Percentiles rank a stretch among this genome's conserved stretches.
phyloP scores from a whole-genome alignment of 2,113 vertebrate genomes.

The Poeciliopsis occidentalis region DNA sequence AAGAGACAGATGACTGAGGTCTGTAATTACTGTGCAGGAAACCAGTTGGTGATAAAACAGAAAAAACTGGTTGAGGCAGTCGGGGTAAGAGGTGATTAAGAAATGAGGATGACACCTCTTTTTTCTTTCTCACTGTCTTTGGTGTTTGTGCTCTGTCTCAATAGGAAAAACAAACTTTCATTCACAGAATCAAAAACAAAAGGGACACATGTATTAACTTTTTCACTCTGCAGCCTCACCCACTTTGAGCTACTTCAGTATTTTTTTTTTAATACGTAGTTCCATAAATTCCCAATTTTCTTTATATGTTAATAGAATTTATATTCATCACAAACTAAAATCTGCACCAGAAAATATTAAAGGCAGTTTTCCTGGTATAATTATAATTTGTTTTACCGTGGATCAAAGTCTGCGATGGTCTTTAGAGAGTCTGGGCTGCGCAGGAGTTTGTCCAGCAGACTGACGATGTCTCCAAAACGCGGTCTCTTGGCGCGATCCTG shows the following conservation, averaged over 20 bases:
- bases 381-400: conserved; percentile 81
- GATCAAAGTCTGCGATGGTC: conserved; percentile 93
- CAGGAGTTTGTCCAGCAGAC: conserved; percentile 94
- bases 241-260: conserved; percentile 10
- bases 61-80: conserved; percentile 72
- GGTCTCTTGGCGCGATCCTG: conserved; percentile 92
- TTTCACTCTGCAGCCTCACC: conserved; percentile 33
- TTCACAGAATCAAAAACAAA: conserved; percentile 20
- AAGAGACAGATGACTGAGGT: conserved; percentile 26
- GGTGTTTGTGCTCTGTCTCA: conserved; percentile 13
- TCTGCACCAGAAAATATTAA: conserved; percentile 4
- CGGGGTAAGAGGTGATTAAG: conserved; percentile 24
- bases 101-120: conserved; percentile 23
- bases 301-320: neutral
- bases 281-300: neutral
- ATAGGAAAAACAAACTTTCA: conserved; percentile 25
- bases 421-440: conserved; percentile 92
- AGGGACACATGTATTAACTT: conserved; percentile 4
- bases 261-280: neutral
- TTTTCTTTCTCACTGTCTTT: conserved; percentile 35
- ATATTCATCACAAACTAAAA: neutral
- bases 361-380: neutral
- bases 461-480: conserved; percentile 91
- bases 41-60: conserved; percentile 57
- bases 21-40: conserved; percentile 62